A percentile compares a stretch with the other conserved stretches of the same genome.
Evolutionary conservation across 2,797 vertebrate species (phyloP).

Genomic region (Tokudaia tokunoshimensis): DNA sequence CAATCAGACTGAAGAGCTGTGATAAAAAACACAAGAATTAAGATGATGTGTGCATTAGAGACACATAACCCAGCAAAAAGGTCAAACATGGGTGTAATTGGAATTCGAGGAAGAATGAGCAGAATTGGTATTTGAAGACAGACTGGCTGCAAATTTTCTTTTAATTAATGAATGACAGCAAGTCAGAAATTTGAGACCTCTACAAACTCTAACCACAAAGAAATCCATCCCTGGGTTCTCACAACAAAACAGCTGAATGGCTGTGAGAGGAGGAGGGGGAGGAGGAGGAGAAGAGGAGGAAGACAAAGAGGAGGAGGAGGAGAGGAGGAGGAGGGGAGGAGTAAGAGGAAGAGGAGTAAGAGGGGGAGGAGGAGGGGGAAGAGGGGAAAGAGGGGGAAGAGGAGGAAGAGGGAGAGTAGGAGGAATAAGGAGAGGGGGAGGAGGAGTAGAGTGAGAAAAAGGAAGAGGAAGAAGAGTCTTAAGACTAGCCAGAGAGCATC

Average conservation of each 20-base stretch:
- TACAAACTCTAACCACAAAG: constrained; percentile 22
- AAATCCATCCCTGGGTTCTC: neutral
- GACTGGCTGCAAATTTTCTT: neutral
- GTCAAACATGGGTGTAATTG: neutral
- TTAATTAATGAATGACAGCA: constrained; percentile 29
- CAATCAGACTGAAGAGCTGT: neutral
- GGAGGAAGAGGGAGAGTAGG: too few species aligned
- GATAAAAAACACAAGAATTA: constrained; percentile 7
- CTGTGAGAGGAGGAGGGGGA: neutral
- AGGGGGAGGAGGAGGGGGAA: neutral
- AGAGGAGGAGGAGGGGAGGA: too few species aligned
- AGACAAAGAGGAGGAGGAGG: too few species aligned
- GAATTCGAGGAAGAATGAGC: neutral
- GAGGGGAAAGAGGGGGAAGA: neutral
- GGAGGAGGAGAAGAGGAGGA: neutral
- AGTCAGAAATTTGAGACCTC: constrained; percentile 47
- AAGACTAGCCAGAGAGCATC: neutral
- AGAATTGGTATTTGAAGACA: constrained; percentile 45
- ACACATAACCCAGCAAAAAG: neutral
- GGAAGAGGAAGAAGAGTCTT: neutral
- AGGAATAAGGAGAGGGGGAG: too few species aligned
- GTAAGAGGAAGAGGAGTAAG: too few species aligned
- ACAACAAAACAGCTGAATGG: neutral
- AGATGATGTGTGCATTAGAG: neutral
- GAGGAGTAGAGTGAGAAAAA: too few species aligned